Evolutionary conservation across 2,113 vertebrate genomes (phyloP).

Genomic region (Vulpes ferrilata): DNA sequence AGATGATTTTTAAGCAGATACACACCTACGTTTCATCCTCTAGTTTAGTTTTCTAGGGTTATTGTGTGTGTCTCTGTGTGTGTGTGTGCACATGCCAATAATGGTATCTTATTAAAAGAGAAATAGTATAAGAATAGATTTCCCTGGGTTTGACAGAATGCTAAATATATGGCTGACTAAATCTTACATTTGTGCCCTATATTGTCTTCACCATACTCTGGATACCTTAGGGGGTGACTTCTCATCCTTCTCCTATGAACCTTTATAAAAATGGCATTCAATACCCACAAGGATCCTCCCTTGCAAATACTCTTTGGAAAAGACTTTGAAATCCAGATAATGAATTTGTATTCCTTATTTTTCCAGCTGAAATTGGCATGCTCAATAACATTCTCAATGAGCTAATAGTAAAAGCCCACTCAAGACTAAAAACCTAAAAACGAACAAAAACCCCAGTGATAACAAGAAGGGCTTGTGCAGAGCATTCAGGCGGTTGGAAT

Average conservation of each 20-base stretch:
- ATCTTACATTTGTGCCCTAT: constrained; percentile 62
- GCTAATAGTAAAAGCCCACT: neutral
- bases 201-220: constrained; percentile 77
- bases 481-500: neutral
- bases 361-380: neutral
- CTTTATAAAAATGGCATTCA: constrained; percentile 71
- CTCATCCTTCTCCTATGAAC: constrained; percentile 75
- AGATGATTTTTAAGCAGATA: constrained; percentile 20
- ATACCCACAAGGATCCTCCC: constrained; percentile 66
- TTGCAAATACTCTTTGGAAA: constrained; percentile 64
- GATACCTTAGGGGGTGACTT: constrained; percentile 72
- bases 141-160: constrained; percentile 80
- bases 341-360: neutral
- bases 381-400: neutral
- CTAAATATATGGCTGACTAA: constrained; percentile 71
- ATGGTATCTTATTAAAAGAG: constrained; percentile 81
- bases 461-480: neutral
- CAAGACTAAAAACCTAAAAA: neutral
- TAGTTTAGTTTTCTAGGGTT: constrained; percentile 78
- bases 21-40: constrained; percentile 64
- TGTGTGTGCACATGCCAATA: neutral
- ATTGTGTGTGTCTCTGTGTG: neutral
- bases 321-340: constrained; percentile 31
- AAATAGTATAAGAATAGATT: constrained; percentile 80
- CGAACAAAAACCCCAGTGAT: neutral